Conservation (phyloP, 2,113 vertebrate species). For the Gambusia holbrooki region DNA sequence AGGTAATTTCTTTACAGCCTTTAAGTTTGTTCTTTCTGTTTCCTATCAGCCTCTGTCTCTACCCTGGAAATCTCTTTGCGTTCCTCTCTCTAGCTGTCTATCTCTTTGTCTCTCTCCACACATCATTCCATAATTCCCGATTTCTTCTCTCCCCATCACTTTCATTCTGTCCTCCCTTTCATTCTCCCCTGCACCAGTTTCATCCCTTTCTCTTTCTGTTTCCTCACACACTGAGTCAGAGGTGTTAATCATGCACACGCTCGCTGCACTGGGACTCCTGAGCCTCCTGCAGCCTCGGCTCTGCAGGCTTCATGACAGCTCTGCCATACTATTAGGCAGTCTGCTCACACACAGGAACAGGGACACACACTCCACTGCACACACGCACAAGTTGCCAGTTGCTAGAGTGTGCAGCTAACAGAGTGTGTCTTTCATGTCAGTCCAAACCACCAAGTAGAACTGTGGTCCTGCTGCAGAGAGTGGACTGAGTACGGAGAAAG, state of each 20-base stretch:
- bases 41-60: constrained; percentile 13
- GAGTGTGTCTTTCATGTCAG: constrained; percentile 46
- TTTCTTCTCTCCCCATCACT: constrained; percentile 42
- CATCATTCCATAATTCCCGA: constrained; percentile 10
- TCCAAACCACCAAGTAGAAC: constrained; percentile 54
- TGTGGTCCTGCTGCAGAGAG: constrained; percentile 7
- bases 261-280: constrained; percentile 13
- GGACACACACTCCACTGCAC: neutral
- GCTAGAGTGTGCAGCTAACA: constrained; percentile 17
- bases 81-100: constrained; percentile 1
- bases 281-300: constrained; percentile 36
- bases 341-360: constrained; percentile 37
- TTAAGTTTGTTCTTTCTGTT: constrained; percentile 7
- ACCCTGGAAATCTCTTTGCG: constrained; percentile 27
- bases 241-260: constrained; percentile 39
- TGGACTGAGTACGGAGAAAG: too few species aligned
- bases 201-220: constrained; percentile 33
- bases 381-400: neutral
- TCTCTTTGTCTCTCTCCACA: constrained; percentile 18
- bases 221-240: constrained; percentile 21
- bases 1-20: neutral
- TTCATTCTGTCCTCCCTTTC: constrained; percentile 44
- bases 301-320: constrained; percentile 42
- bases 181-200: constrained; percentile 49
- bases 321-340: constrained; percentile 49